Evolutionary conservation across 2,797 vertebrate genomes (phyloP).

Genomic region (Percopsis omiscomaycus): DNA sequence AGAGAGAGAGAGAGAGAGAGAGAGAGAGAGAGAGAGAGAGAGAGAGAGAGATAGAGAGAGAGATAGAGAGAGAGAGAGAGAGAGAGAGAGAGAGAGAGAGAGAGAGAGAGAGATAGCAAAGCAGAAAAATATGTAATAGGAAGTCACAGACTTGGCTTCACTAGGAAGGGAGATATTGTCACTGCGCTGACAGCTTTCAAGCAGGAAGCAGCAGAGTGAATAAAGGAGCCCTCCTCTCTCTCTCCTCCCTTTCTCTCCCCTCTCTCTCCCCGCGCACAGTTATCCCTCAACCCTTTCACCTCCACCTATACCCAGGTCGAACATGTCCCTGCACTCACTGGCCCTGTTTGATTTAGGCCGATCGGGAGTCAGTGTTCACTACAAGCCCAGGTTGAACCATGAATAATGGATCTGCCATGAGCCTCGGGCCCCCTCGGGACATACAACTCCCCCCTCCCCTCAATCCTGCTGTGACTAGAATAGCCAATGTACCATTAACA

Average conservation of each 20-base stretch:
- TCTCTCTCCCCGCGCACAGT: conserved; percentile 5
- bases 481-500: conserved; percentile 82
- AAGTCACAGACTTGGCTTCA: neutral
- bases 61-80: neutral
- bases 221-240: conserved; percentile 20
- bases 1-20: too few species aligned
- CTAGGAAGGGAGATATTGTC: neutral
- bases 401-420: conserved; percentile 81
- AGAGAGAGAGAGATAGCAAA: neutral
- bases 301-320: conserved; percentile 50
- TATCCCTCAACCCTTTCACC: conserved; percentile 14
- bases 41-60: too few species aligned
- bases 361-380: conserved; percentile 77
- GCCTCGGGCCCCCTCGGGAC: conserved; percentile 70
- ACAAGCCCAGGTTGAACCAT: conserved; percentile 79
- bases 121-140: neutral
- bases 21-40: too few species aligned
- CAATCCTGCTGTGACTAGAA: conserved; percentile 74
- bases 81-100: neutral
- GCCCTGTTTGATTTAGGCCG: conserved; percentile 78
- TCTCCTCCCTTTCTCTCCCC: neutral
- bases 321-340: conserved; percentile 69
- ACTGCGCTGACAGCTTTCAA: conserved; percentile 43
- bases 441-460: conserved; percentile 63
- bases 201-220: conserved; percentile 28